phyloP scores from a whole-genome alignment of 2,888 invertebrate genomes.

The Sepioteuthis lessoniana region DNA sequence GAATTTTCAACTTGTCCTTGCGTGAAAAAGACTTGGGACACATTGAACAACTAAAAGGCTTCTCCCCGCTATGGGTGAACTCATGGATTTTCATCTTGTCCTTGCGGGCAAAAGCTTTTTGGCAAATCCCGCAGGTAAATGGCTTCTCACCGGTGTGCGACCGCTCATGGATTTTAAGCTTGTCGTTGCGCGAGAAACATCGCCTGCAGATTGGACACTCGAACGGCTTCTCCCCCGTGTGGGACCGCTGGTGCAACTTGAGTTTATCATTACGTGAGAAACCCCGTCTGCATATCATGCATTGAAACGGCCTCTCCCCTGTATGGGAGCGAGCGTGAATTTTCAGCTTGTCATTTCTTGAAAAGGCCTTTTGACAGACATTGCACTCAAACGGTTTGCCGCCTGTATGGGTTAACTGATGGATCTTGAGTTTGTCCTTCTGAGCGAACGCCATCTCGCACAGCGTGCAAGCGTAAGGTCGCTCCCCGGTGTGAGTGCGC shows the following conservation, averaged over 20 bases:
- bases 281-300: conserved; percentile 39
- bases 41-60: conserved; percentile 43
- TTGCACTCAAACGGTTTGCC: conserved; percentile 45
- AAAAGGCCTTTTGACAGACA: conserved; percentile 42
- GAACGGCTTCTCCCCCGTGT: conserved; percentile 44
- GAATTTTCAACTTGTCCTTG: conserved; percentile 41
- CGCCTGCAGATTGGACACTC: conserved; percentile 42
- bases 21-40: conserved; percentile 45
- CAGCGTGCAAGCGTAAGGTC: conserved; percentile 43
- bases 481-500: conserved; percentile 40
- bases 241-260: conserved; percentile 45
- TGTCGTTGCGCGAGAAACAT: conserved; percentile 45
- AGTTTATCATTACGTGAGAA: conserved; percentile 41
- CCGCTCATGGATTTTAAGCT: conserved; percentile 45
- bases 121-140: conserved; percentile 45
- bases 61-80: conserved; percentile 46
- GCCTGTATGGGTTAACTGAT: conserved; percentile 40
- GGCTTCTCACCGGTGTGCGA: conserved; percentile 47
- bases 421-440: conserved; percentile 46
- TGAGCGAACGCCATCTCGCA: conserved; percentile 46
- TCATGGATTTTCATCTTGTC: conserved; percentile 47
- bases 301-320: conserved; percentile 38
- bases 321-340: conserved; percentile 44
- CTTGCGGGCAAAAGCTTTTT: conserved; percentile 46
- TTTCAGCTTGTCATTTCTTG: conserved; percentile 41